These are phyloP conservation scores for Protonemura montana DNA, from an alignment of 2,888 invertebrate species.

Conservation along the genomic window DNA sequence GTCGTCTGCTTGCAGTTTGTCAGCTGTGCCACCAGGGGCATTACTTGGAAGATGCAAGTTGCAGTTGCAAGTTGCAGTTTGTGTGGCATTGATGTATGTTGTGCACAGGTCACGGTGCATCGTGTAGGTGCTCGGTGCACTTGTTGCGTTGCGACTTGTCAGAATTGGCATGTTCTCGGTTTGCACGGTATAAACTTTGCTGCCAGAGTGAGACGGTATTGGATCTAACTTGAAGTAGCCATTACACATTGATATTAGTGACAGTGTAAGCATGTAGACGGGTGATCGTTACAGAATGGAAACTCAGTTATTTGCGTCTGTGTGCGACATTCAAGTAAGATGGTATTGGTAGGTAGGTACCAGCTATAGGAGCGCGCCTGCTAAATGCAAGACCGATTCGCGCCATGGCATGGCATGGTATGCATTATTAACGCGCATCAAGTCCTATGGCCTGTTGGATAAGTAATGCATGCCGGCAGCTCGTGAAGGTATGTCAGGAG, in stretches of 20 bases:
- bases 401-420: not conserved
- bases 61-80: not conserved
- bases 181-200: too few species aligned
- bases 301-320: too few species aligned
- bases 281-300: too few species aligned
- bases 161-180: too few species aligned
- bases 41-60: not conserved
- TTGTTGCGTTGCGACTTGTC: not conserved
- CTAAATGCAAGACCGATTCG: not conserved
- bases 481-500: not conserved
- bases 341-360: too few species aligned
- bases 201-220: too few species aligned
- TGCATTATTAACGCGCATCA: not conserved
- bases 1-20: not conserved
- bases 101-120: not conserved
- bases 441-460: not conserved
- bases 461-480: not conserved
- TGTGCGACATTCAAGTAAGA: too few species aligned
- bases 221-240: too few species aligned
- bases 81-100: not conserved
- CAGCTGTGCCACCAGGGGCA: not conserved
- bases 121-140: not conserved
- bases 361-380: not conserved
- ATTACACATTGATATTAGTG: too few species aligned
- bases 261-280: too few species aligned